These are phyloP conservation scores for Epirrita christyi DNA, from an alignment of 2,888 invertebrate genomes.

Conservation along the genomic window DNA sequence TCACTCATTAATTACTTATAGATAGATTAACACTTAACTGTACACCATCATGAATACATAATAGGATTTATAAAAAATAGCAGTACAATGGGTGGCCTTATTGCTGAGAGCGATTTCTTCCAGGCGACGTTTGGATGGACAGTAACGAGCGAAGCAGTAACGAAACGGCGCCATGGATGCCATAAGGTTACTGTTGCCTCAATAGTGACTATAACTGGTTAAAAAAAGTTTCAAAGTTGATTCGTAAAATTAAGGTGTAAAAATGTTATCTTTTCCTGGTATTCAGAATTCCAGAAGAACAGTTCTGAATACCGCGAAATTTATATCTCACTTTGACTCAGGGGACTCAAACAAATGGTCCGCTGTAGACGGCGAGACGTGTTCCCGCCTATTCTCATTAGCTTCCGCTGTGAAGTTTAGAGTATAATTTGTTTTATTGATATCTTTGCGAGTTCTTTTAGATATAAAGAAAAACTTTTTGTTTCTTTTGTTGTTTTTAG, in stretches of 20 bases:
- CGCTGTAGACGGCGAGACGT: constrained; percentile 1
- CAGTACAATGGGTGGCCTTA: no score
- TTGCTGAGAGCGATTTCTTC: no score
- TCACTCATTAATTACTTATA: no score
- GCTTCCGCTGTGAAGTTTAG: neutral
- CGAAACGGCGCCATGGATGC: no score
- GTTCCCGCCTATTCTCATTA: constrained; percentile 7
- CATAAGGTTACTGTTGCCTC: no score
- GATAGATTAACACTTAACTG: no score
- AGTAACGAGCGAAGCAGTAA: no score
- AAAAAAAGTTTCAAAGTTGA: no score
- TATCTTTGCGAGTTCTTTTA: neutral
- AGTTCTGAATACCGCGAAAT: constrained; percentile 3
- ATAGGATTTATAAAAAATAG: no score
- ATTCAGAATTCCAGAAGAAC: neutral
- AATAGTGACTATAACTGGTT: no score
- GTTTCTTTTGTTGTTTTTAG: neutral
- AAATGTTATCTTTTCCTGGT: neutral
- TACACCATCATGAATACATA: no score
- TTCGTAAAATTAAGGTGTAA: constrained; percentile 2
- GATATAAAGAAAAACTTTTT: neutral
- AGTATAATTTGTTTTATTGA: neutral
- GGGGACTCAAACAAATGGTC: constrained; percentile 14
- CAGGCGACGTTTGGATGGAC: no score
- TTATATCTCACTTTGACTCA: constrained; percentile 12